Percentiles rank a stretch among this genome's conserved stretches.
phyloP scores from a whole-genome alignment of 2,797 vertebrate species.

The Halcyon smyrnensis region DNA sequence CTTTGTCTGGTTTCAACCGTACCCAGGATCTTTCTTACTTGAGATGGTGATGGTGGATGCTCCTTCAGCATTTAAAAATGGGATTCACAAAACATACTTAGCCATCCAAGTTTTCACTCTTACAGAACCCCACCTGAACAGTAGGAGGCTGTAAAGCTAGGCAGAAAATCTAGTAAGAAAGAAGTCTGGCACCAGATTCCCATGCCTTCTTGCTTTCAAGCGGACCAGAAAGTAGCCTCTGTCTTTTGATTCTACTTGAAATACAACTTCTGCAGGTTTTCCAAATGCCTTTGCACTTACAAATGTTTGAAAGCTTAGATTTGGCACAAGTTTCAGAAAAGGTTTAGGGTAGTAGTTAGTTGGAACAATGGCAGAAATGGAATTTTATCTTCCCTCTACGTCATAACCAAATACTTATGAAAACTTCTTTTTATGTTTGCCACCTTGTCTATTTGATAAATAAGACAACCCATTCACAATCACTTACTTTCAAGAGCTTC shows the following conservation, averaged over 20 bases:
- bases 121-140: neutral
- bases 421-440: neutral
- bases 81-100: neutral
- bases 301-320: neutral
- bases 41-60: neutral
- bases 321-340: neutral
- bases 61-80: neutral
- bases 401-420: neutral
- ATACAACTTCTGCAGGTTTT: neutral
- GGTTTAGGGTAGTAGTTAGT: neutral
- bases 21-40: neutral
- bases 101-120: neutral
- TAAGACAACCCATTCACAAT: neutral
- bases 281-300: neutral
- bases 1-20: neutral
- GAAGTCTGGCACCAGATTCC: neutral
- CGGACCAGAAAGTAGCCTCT: neutral
- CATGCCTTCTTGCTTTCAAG: neutral
- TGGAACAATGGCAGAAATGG: neutral
- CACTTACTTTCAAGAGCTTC: neutral
- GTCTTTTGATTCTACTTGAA: neutral
- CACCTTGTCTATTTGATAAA: neutral
- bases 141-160: neutral
- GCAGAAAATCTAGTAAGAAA: neutral
- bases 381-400: neutral